Percentiles rank a stretch among this genome's conserved stretches.
These are phyloP conservation scores for Macaca mulatta DNA, from an alignment of 2,113 vertebrate genomes.

Conservation along the genomic window DNA sequence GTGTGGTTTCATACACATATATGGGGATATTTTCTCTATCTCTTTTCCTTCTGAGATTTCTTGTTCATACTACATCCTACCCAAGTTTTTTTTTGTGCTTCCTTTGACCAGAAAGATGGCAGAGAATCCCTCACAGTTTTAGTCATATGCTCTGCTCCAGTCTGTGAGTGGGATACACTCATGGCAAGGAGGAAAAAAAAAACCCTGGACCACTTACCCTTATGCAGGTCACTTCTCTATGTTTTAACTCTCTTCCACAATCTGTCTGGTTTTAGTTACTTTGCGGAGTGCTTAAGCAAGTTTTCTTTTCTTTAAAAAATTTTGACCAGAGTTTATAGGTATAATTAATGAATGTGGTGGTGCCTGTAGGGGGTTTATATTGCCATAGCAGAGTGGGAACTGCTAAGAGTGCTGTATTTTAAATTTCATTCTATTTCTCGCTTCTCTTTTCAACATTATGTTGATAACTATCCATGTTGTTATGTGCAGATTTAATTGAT, in stretches of 20 bases:
- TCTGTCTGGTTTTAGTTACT: background rate
- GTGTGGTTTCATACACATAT: background rate
- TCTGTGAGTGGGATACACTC: background rate
- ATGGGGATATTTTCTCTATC: background rate
- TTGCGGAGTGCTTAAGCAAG: background rate
- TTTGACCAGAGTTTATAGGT: background rate
- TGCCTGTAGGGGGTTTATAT: background rate
- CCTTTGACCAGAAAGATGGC: background rate
- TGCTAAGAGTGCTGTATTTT: background rate
- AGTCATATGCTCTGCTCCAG: background rate
- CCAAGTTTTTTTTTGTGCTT: background rate
- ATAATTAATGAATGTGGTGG: background rate
- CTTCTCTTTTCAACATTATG: background rate
- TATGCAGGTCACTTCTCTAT: background rate
- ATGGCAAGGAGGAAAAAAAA: background rate
- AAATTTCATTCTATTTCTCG: background rate
- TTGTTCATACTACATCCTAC: background rate
- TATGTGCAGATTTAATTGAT: background rate
- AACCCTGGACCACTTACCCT: background rate
- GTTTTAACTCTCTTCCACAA: background rate
- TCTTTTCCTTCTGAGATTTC: background rate
- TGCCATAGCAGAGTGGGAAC: background rate
- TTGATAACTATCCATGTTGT: background rate
- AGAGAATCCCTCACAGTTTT: background rate
- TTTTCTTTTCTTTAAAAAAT: conserved; percentile 17